Evolutionary conservation across 2,888 invertebrate genomes (phyloP).

Genomic region (Epinotia nisella): DNA sequence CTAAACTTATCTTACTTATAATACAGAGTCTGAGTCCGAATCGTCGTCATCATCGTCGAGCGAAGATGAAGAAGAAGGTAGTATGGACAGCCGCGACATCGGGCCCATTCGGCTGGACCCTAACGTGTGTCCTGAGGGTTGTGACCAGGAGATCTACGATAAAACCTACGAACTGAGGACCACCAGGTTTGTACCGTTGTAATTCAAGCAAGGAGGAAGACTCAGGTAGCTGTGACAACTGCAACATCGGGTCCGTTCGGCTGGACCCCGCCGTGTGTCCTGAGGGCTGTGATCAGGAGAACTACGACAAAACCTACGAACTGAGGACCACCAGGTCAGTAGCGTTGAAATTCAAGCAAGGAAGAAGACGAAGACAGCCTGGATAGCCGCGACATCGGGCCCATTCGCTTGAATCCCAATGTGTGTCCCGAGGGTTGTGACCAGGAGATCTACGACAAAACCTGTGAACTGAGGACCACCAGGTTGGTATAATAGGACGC

Average conservation of each 20-base stretch:
- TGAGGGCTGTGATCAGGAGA: slow-evolving; percentile 86
- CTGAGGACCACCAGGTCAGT: slow-evolving; percentile 85
- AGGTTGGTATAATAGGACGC: slow-evolving; percentile 65
- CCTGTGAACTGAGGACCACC: slow-evolving; percentile 86
- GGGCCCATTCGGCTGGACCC: slow-evolving; percentile 89
- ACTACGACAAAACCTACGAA: slow-evolving; percentile 88
- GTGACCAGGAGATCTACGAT: slow-evolving; percentile 87
- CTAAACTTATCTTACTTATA: neutral
- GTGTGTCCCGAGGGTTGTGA: slow-evolving; percentile 90
- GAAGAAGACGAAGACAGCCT: slow-evolving; percentile 72
- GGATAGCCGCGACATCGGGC: slow-evolving; percentile 87
- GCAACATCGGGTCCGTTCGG: slow-evolving; percentile 87
- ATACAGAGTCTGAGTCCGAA: slow-evolving; percentile 67
- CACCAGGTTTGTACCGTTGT: slow-evolving; percentile 72
- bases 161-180: slow-evolving; percentile 86
- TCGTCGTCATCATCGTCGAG: slow-evolving; percentile 78
- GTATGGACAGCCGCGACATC: slow-evolving; percentile 86
- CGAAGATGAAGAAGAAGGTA: neutral
- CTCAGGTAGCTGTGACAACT: slow-evolving; percentile 84
- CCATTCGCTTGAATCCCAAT: slow-evolving; percentile 88
- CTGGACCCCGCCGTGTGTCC: slow-evolving; percentile 90
- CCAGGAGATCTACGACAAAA: slow-evolving; percentile 86
- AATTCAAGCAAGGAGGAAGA: neutral
- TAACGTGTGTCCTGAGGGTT: slow-evolving; percentile 88
- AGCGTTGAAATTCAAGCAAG: neutral